These are phyloP conservation scores for Otus scops DNA, from an alignment of 2,797 vertebrate genomes.

Conservation along the genomic window DNA sequence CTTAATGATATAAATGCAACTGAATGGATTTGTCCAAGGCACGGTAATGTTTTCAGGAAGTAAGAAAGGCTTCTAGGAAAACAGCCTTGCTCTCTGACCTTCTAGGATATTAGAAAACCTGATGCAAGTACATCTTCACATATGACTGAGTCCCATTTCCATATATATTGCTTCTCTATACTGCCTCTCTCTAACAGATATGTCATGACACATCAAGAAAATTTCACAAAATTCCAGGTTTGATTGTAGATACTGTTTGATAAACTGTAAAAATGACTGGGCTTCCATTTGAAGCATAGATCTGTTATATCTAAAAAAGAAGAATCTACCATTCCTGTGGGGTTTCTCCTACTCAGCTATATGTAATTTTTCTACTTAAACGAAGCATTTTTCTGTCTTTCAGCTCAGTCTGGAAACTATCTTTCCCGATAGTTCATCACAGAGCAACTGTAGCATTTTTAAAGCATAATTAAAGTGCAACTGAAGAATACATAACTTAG, in stretches of 20 bases:
- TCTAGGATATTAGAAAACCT: not conserved
- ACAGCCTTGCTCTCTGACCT: not conserved
- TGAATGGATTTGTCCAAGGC: not conserved
- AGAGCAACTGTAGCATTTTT: not conserved
- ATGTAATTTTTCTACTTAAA: not conserved
- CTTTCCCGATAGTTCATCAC: not conserved
- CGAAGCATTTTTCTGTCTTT: not conserved
- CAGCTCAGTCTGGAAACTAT: not conserved
- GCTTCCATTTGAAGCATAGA: not conserved
- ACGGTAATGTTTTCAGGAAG: not conserved
- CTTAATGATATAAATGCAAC: not conserved
- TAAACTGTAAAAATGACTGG: not conserved
- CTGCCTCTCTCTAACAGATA: not conserved
- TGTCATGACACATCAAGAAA: not conserved
- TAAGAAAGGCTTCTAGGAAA: not conserved
- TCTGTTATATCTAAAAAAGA: not conserved
- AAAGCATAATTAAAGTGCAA: not conserved
- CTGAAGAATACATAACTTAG: not conserved
- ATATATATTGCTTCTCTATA: fast-evolving
- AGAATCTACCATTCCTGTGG: not conserved
- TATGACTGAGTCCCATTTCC: not conserved
- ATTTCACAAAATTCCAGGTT: not conserved
- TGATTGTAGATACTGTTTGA: not conserved
- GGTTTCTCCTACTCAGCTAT: not conserved
- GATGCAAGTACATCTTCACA: not conserved